These are phyloP conservation scores for Bradysia coprophila DNA, from an alignment of 1,140 invertebrate genomes.

Conservation along the genomic window DNA sequence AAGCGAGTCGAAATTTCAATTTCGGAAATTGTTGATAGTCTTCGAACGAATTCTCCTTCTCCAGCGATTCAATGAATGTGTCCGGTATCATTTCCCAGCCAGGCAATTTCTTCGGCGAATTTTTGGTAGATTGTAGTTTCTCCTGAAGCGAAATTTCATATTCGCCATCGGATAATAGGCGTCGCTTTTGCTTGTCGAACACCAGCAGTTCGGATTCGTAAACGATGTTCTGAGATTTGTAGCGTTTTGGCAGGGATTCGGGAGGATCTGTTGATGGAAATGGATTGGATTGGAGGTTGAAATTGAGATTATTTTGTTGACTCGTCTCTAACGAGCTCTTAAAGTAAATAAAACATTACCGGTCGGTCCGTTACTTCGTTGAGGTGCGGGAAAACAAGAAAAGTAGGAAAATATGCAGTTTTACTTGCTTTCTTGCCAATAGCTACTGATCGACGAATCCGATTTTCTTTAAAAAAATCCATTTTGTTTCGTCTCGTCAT, in stretches of 20 bases:
- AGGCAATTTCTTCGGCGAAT: conserved; percentile 40
- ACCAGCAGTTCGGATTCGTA: conserved; percentile 75
- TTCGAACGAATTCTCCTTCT: conserved; percentile 34
- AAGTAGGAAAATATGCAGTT: too few species aligned
- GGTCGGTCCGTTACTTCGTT: too few species aligned
- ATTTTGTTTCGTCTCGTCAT: too few species aligned
- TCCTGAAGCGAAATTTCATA: conserved; percentile 75
- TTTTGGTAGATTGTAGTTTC: conserved; percentile 31
- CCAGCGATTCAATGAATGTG: conserved; percentile 28
- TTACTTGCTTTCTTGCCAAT: too few species aligned
- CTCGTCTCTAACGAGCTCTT: too few species aligned
- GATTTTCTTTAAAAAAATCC: too few species aligned
- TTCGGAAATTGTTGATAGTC: conserved; percentile 58
- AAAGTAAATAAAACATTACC: too few species aligned
- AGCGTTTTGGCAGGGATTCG: conserved; percentile 24
- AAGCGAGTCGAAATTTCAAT: conserved; percentile 65
- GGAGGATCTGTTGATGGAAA: conserved; percentile 13
- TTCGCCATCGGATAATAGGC: conserved; percentile 69
- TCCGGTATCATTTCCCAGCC: conserved; percentile 70
- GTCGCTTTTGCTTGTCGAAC: conserved; percentile 78
- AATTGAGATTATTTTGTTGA: too few species aligned
- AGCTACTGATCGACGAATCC: too few species aligned
- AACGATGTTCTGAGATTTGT: too few species aligned
- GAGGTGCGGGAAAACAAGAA: too few species aligned
- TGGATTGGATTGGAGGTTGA: too few species aligned